These are phyloP conservation scores for Scrobipalpa costella DNA, from an alignment of 2,888 invertebrate species.

Conservation along the genomic window DNA sequence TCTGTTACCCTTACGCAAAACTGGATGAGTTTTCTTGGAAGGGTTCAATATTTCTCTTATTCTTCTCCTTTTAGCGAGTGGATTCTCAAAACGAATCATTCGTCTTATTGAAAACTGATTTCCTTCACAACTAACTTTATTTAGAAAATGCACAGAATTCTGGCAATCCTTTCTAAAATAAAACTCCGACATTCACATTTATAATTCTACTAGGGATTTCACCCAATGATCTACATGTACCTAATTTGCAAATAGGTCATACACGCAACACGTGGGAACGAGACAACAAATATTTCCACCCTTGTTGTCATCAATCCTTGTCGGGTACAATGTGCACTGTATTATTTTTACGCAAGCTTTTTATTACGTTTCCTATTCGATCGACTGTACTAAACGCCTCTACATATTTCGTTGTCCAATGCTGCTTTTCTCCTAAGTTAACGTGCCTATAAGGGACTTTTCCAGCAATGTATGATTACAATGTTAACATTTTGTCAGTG, in stretches of 20 bases:
- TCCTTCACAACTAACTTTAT: no score
- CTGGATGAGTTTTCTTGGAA: no score
- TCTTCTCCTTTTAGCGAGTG: no score
- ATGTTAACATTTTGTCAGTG: background rate
- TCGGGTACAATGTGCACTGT: slow-evolving; percentile 48
- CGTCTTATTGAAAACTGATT: no score
- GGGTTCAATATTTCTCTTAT: no score
- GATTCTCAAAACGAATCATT: no score
- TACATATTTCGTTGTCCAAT: background rate
- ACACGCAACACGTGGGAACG: slow-evolving; percentile 26
- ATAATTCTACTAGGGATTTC: no score
- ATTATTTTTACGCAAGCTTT: slow-evolving; percentile 49
- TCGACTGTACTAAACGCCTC: background rate
- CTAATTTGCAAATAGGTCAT: background rate
- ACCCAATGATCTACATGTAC: no score
- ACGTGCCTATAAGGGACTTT: background rate
- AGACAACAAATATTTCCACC: slow-evolving; percentile 28
- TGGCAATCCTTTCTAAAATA: no score
- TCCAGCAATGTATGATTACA: background rate
- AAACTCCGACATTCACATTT: no score
- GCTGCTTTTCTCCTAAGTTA: background rate
- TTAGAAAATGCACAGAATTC: no score
- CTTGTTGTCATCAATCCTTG: slow-evolving; percentile 50
- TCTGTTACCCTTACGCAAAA: no score
- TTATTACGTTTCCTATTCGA: slow-evolving; percentile 15